Percentiles rank a stretch among this genome's conserved stretches.
Evolutionary conservation across 2,888 invertebrate genomes (phyloP).

Genomic region (Epinotia brunnichana): DNA sequence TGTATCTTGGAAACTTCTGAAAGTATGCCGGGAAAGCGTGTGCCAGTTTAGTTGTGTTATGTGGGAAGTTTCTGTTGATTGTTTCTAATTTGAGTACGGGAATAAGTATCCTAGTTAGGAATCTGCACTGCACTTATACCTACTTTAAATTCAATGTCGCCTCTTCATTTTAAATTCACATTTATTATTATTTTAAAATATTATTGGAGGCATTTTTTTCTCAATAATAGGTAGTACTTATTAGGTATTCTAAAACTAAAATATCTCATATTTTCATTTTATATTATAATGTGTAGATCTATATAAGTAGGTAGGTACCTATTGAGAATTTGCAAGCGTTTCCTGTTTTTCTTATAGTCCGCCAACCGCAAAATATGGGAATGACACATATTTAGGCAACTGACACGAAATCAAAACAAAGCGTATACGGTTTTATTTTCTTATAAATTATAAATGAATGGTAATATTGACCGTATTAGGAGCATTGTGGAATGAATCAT

Average conservation of each 20-base stretch:
- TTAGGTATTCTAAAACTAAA: too few species aligned
- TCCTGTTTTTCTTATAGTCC: background rate
- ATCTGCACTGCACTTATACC: background rate
- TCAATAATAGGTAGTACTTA: too few species aligned
- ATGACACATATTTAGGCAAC: conserved; percentile 36
- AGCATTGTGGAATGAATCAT: conserved; percentile 53
- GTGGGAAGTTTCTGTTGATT: conserved; percentile 10
- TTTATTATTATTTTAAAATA: too few species aligned
- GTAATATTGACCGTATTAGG: conserved; percentile 70
- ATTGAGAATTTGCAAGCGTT: background rate
- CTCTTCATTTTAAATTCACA: too few species aligned
- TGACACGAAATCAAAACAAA: conserved; percentile 40
- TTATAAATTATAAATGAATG: conserved; percentile 49
- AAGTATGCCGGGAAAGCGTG: conserved; percentile 35
- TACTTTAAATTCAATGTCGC: too few species aligned
- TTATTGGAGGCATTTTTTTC: too few species aligned
- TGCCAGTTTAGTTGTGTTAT: conserved; percentile 23
- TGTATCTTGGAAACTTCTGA: conserved; percentile 34
- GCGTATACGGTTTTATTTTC: conserved; percentile 39
- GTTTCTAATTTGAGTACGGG: conserved; percentile 5
- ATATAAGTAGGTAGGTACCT: too few species aligned
- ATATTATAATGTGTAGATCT: too few species aligned
- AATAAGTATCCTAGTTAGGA: background rate
- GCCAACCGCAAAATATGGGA: background rate
- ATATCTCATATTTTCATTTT: too few species aligned